Evolutionary conservation across 2,888 invertebrate species (phyloP).

Genomic region (Digitonthophagus gazella): DNA sequence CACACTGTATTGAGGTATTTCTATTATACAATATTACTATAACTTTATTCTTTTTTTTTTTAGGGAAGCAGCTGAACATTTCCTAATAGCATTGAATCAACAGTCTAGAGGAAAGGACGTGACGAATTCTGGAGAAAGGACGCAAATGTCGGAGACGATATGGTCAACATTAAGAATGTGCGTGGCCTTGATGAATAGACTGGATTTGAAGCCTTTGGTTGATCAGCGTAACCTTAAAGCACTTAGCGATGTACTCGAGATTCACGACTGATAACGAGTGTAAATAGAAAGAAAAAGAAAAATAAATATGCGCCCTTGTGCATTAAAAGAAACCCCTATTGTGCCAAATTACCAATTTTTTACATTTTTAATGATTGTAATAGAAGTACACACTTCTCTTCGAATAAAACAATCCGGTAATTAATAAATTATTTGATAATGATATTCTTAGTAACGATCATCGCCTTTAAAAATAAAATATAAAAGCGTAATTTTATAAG

Average conservation of each 20-base stretch:
- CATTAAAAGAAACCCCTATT: too few relatives aligned
- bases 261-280: conserved; percentile 51
- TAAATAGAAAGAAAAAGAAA: background rate
- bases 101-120: conserved; percentile 74
- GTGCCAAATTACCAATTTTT: too few relatives aligned
- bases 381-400: too few relatives aligned
- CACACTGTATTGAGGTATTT: conserved; percentile 15
- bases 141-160: conserved; percentile 84
- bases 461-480: too few relatives aligned
- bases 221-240: conserved; percentile 61
- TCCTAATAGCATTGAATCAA: conserved; percentile 88
- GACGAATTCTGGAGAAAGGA: conserved; percentile 47
- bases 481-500: too few relatives aligned
- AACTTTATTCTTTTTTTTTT: conserved; percentile 10
- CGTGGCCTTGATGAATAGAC: conserved; percentile 73
- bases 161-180: conserved; percentile 93
- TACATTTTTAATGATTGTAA: too few relatives aligned
- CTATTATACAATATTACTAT: background rate
- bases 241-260: conserved; percentile 62
- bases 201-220: conserved; percentile 61
- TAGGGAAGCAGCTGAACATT: conserved; percentile 94
- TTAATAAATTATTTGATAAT: too few relatives aligned
- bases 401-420: too few relatives aligned
- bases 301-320: background rate
- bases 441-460: too few relatives aligned